Evolutionary conservation across 2,888 invertebrate genomes (phyloP).

Genomic region (Hypomecis punctinalis): DNA sequence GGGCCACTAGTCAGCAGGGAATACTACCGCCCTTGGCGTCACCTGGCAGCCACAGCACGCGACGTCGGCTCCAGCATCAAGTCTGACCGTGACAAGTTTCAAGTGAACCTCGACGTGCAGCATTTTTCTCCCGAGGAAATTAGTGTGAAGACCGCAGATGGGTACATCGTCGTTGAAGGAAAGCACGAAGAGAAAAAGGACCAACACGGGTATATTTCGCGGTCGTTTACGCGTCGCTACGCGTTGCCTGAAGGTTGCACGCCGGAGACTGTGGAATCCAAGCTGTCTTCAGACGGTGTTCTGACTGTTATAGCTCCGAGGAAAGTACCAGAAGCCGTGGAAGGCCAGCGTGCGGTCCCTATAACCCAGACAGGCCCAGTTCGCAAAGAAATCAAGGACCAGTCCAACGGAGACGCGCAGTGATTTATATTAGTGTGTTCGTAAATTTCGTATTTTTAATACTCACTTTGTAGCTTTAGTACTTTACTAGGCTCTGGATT

Average conservation of each 20-base stretch:
- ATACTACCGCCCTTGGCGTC: constrained; percentile 77
- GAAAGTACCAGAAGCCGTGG: constrained; percentile 61
- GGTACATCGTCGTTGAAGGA: constrained; percentile 89
- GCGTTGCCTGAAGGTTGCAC: constrained; percentile 90
- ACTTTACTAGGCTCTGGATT: not conserved
- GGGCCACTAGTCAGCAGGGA: constrained; percentile 61
- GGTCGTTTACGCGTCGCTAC: constrained; percentile 91
- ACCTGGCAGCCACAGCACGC: constrained; percentile 74
- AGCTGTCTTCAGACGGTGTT: constrained; percentile 91
- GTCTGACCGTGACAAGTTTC: constrained; percentile 76
- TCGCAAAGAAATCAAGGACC: constrained; percentile 80
- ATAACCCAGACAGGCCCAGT: constrained; percentile 87
- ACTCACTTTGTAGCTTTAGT: not conserved
- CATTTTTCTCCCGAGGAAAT: constrained; percentile 91
- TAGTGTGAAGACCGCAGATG: constrained; percentile 89
- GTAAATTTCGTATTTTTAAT: not conserved
- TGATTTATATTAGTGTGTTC: constrained; percentile 14
- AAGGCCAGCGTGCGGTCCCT: constrained; percentile 83
- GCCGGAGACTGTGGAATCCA: constrained; percentile 88
- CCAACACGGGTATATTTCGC: constrained; percentile 89
- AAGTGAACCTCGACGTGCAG: constrained; percentile 89
- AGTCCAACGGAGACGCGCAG: constrained; percentile 71
- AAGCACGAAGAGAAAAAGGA: constrained; percentile 92
- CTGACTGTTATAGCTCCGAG: constrained; percentile 88
- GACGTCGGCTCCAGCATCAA: constrained; percentile 84